phyloP scores from a whole-genome alignment of 2,113 vertebrate species.

The Larimichthys crocea region DNA sequence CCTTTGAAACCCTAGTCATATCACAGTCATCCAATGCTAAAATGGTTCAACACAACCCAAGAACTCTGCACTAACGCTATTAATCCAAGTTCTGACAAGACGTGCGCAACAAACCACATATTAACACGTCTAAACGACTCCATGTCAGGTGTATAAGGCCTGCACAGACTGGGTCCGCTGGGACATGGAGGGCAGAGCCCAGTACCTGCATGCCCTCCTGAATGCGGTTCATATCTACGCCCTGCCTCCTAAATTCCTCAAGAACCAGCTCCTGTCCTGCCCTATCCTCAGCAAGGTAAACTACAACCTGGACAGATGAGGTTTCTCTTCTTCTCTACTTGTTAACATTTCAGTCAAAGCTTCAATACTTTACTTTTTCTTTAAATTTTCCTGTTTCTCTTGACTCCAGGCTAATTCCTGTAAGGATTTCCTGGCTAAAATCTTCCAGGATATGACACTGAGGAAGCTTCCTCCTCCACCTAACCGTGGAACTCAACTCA shows the following conservation, averaged over 20 bases:
- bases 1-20: no score
- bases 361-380: background rate
- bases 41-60: background rate
- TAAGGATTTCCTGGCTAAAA: conserved; percentile 87
- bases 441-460: conserved; percentile 89
- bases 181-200: conserved; percentile 82
- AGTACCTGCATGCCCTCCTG: conserved; percentile 87
- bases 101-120: background rate
- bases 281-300: conserved; percentile 86
- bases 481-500: conserved; percentile 84
- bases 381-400: no score
- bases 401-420: conserved; percentile 81
- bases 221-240: conserved; percentile 88
- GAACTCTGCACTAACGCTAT: background rate
- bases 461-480: conserved; percentile 82
- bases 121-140: background rate
- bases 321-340: background rate
- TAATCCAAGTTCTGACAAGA: background rate
- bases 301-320: background rate
- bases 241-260: conserved; percentile 87
- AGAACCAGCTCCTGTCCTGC: conserved; percentile 86
- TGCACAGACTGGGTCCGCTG: conserved; percentile 88
- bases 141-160: conserved; percentile 85
- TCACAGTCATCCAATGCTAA: background rate
- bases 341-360: background rate